Evolutionary conservation across 2,113 vertebrate genomes (phyloP), one percentile per base, ranked within the genome.

Genomic region (Chrysochloris asiatica): DNA sequence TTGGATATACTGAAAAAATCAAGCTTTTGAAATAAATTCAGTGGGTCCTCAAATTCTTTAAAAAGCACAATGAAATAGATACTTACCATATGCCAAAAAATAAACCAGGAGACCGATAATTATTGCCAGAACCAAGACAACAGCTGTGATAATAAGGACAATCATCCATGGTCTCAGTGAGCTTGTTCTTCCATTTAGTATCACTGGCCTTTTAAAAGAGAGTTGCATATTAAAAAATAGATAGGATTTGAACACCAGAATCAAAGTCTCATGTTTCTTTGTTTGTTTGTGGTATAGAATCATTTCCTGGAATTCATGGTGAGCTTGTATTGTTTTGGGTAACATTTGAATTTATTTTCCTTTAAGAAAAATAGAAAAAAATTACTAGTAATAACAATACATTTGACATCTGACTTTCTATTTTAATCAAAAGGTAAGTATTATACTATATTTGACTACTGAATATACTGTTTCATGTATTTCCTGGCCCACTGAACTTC

Each of bases 11-110:
- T 59, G 50, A 1, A 88, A 91, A 61, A 63, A 47, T 43, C 86
- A 91, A 73, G 8, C 3, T 38, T 56, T 86, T 50, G 8, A 92
- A 94, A 93, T 69, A 79, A 47, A 79, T 52, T 61, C 8, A 89
- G 19, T 73, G 21, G 6, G 10, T 77, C n/a, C 75, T 94, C 43
- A 85, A 50, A 63, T 11, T 94, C 71, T 48, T 24, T 12, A 54
- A 91, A 47, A 36, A 89, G 87, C 59, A 71, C 7, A 92, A 14
- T 89, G 21, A 79, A 17, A 26, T 45, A 59, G 5, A 45, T 73
- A 94, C 97, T 97, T 97, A 98, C 98, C 96, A 0, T 92, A 82
- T 83, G 93, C 93, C 93, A 98, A 92, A 95, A 98, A 91, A 89
- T 96, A 95, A 0, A 97, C 38, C 72, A 97, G 94, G 88, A 98